phyloP scores from a whole-genome alignment of 2,797 vertebrate species.

The Graptemys geographica region DNA sequence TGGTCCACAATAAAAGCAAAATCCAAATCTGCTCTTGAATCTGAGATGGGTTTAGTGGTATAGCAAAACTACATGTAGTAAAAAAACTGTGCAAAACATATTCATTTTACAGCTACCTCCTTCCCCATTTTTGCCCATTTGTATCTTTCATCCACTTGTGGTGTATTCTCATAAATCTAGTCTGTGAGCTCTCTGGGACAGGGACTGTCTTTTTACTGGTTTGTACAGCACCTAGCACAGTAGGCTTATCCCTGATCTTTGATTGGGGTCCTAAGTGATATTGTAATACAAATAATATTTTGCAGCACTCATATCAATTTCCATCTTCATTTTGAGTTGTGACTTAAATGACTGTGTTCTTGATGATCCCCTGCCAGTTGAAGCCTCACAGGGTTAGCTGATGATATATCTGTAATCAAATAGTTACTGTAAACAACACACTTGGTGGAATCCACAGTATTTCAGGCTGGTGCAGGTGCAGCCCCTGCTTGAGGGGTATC shows the following conservation, averaged over 20 bases:
- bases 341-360: background rate
- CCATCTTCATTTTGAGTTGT: background rate
- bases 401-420: conserved; percentile 23
- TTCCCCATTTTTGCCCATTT: background rate
- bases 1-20: background rate
- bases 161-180: background rate
- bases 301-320: background rate
- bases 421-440: background rate
- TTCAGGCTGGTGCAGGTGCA: background rate
- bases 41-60: background rate
- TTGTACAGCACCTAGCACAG: background rate
- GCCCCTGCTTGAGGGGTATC: background rate
- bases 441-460: background rate
- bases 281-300: background rate
- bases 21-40: background rate
- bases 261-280: background rate
- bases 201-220: background rate
- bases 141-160: background rate
- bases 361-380: background rate
- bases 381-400: conserved; percentile 22
- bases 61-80: background rate
- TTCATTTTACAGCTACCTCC: background rate
- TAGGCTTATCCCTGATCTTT: background rate
- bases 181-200: background rate
- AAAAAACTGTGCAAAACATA: background rate